Conservation (phyloP, 2,888 invertebrate species). For the Hirtodrosophila trivittata region DNA sequence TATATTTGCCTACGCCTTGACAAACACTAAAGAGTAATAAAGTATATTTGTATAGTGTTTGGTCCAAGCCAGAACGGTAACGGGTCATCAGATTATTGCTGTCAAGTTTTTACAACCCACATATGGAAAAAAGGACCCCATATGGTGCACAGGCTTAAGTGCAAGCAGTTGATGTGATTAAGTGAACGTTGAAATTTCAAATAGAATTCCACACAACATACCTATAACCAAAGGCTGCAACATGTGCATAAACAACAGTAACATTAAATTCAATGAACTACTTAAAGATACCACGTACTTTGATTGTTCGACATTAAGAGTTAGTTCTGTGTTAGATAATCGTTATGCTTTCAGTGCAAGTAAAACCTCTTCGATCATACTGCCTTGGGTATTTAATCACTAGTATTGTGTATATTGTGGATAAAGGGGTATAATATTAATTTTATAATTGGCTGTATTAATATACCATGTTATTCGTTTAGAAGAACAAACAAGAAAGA, state of each 20-base stretch:
- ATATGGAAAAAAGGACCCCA: conserved; percentile 58
- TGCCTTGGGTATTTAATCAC: too few relatives aligned
- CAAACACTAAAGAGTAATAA: too few relatives aligned
- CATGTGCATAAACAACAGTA: conserved; percentile 56
- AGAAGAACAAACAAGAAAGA: too few relatives aligned
- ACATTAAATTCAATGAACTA: background rate
- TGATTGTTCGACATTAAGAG: too few relatives aligned
- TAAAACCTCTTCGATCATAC: too few relatives aligned
- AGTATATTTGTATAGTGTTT: too few relatives aligned
- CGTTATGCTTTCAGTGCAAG: too few relatives aligned
- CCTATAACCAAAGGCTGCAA: conserved; percentile 26
- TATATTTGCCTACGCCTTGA: background rate
- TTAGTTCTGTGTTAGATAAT: too few relatives aligned
- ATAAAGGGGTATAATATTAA: too few relatives aligned
- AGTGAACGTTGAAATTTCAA: conserved; percentile 62
- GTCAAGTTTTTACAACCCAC: conserved; percentile 28
- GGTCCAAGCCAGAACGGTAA: conserved; percentile 9
- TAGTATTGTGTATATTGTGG: too few relatives aligned
- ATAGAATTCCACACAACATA: conserved; percentile 39
- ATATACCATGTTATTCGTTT: too few relatives aligned
- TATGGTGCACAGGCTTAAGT: conserved; percentile 61
- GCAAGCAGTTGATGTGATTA: conserved; percentile 44
- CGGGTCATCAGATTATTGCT: conserved; percentile 25
- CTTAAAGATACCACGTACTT: conserved; percentile 24
- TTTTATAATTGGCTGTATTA: too few relatives aligned